Evolutionary conservation across 2,797 vertebrate genomes (phyloP), one percentile per base, ranked within the genome.

Genomic region (Gymnothorax reevesii): DNA sequence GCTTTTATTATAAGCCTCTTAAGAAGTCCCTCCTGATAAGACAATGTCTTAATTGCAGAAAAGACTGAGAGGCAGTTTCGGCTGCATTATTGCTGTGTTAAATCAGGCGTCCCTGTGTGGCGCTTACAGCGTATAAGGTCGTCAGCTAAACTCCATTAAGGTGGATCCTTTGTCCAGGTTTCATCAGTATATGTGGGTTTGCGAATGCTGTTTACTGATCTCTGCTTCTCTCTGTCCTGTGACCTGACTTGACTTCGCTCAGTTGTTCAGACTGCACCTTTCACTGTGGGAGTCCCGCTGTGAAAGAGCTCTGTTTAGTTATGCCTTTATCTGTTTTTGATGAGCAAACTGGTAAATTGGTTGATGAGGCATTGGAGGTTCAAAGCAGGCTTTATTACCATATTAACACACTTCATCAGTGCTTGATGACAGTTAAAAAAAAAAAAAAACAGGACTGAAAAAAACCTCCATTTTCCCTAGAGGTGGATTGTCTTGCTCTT

Each of bases 1-100:
- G 17, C 52, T 80, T 80, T 80, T 80, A 80, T 80, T 54, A 80
- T 80, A 80, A 54, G 77, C 77, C 77, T 80, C 77, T 80, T 80
- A 80, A 80, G 49, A 80, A 80, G 17, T 55, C 49, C 49, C 49
- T 80, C 77, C 52, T 55, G 77, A 80, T 80, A 55, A 80, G 49
- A 55, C 77, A 80, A 80, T 55, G 77, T 55, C 77, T 80, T 80
- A 80, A 80, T 80, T 80, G 77, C 77, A 55, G 77, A 55, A 22
- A 20, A 80, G 12, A 54, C 77, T 22, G 77, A 22, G 49, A 42
- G 73, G 73, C 33, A 20, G 33, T 49, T 77, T 77, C 33, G 42
- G 33, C 15, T 17, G 52, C 52, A 22, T 80, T 80, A 80, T 80
- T 80, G 77, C 77, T 8, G 20, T 8, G 17, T 22, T 80, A 80